Percentiles rank a stretch among this genome's conserved stretches.
Conservation (phyloP, 2,888 invertebrate species). For the Acleris holmiana region DNA sequence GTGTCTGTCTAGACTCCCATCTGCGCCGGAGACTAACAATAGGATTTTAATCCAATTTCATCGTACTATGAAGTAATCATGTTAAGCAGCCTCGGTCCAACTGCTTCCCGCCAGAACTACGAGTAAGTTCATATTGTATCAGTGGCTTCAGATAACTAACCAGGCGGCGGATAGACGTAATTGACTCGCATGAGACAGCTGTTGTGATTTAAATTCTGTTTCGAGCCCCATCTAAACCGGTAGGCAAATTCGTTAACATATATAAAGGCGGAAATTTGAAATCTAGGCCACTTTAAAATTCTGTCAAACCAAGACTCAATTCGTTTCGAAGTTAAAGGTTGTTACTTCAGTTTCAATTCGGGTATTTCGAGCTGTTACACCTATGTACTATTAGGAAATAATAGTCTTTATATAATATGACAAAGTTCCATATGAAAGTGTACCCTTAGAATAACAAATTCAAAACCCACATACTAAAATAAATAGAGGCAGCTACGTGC, state of each 20-base stretch:
- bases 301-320: no score
- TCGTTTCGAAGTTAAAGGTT: no score
- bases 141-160: constrained; percentile 72
- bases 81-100: constrained; percentile 66
- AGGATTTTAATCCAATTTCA: constrained; percentile 68
- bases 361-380: no score
- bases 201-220: constrained; percentile 68
- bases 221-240: constrained; percentile 11
- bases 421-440: no score
- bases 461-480: no score
- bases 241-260: not conserved
- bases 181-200: constrained; percentile 78
- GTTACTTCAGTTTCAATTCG: no score
- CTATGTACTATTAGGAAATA: no score
- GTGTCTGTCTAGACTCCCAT: constrained; percentile 22
- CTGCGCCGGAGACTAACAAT: constrained; percentile 45
- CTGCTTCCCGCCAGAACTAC: constrained; percentile 62
- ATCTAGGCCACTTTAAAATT: no score
- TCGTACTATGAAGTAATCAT: constrained; percentile 60
- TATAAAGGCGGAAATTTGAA: not conserved
- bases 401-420: no score
- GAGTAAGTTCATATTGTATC: constrained; percentile 71
- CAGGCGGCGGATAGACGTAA: constrained; percentile 77
- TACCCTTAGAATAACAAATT: not conserved
- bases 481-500: no score